Evolutionary conservation across 30 jellyfish, hydroid and myxozoan genomes (phyloP).

Genomic region (Aurelia aurita): DNA sequence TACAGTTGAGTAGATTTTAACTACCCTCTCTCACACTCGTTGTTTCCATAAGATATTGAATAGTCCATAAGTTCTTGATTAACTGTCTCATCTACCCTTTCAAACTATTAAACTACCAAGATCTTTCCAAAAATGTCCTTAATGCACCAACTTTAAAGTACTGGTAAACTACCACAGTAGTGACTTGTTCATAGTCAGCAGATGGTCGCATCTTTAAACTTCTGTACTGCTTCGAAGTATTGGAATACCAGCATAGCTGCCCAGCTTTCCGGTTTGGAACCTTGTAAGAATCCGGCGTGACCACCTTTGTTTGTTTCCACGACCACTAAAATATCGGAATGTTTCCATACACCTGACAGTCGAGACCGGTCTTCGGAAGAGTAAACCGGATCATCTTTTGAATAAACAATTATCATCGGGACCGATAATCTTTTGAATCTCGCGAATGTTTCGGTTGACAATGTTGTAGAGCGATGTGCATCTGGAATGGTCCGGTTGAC

Average conservation of each 20-base stretch:
- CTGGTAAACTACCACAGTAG: too few relatives aligned
- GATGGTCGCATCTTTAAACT: conserved; percentile 59
- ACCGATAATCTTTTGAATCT: conserved; percentile 38
- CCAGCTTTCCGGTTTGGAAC: conserved; percentile 72
- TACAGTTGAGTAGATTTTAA: too few relatives aligned
- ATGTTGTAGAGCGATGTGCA: conserved; percentile 15
- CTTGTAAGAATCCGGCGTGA: conserved; percentile 73
- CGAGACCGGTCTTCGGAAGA: conserved; percentile 31
- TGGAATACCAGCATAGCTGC: conserved; percentile 68
- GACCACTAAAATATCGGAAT: conserved; percentile 39
- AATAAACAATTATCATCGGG: conserved; percentile 55
- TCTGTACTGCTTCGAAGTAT: conserved; percentile 76
- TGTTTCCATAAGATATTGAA: too few relatives aligned
- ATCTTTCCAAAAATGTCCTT: too few relatives aligned
- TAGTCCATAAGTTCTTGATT: too few relatives aligned
- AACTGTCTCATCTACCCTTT: too few relatives aligned
- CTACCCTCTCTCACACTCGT: too few relatives aligned
- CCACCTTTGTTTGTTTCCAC: conserved; percentile 74
- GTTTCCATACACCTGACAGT: conserved; percentile 36
- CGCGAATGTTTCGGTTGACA: conserved; percentile 54
- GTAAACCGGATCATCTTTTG: conserved; percentile 67
- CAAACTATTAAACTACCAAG: too few relatives aligned
- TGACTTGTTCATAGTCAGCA: neutral
- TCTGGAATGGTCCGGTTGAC: neutral
- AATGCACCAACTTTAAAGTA: too few relatives aligned